phyloP scores from a whole-genome alignment of 1,140 invertebrate genomes.

The Leptopilina boulardi region DNA sequence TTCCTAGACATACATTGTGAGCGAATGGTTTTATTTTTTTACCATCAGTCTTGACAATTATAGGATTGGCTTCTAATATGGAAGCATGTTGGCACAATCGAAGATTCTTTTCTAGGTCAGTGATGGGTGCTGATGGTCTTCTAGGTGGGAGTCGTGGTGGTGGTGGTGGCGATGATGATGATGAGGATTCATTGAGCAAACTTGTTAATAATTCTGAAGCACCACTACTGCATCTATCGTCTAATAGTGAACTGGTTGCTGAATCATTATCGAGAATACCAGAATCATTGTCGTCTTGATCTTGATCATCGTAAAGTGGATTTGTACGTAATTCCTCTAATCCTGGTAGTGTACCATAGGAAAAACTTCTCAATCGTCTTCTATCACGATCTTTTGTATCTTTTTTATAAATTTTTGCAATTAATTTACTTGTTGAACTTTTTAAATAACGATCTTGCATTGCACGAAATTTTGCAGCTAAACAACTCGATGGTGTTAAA shows the following conservation, averaged over 20 bases:
- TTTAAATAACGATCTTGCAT: constrained; percentile 84
- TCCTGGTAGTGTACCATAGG: constrained; percentile 84
- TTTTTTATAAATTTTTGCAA: constrained; percentile 82
- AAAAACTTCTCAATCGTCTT: constrained; percentile 84
- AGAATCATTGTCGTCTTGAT: constrained; percentile 83
- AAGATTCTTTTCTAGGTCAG: constrained; percentile 55
- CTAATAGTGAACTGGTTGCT: constrained; percentile 81
- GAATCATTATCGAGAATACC: constrained; percentile 86
- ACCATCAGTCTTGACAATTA: constrained; percentile 39
- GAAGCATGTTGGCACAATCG: constrained; percentile 60
- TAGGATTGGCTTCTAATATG: constrained; percentile 47
- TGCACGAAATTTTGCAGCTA: constrained; percentile 82
- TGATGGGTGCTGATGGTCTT: constrained; percentile 49
- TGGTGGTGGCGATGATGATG: constrained; percentile 36
- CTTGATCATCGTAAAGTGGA: constrained; percentile 80
- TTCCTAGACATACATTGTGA: constrained; percentile 49
- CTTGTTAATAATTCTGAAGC: constrained; percentile 76
- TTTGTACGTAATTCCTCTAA: constrained; percentile 83
- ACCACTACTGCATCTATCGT: constrained; percentile 79
- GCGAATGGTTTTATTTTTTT: constrained; percentile 38
- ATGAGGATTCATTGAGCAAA: constrained; percentile 60
- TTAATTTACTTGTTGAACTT: constrained; percentile 81
- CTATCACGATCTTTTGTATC: constrained; percentile 76
- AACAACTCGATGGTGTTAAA: constrained; percentile 77
- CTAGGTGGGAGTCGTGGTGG: constrained; percentile 65